Evolutionary conservation across 2,888 invertebrate species (phyloP), one percentile per base, ranked within the genome.

Genomic region (Diarsia rubi): DNA sequence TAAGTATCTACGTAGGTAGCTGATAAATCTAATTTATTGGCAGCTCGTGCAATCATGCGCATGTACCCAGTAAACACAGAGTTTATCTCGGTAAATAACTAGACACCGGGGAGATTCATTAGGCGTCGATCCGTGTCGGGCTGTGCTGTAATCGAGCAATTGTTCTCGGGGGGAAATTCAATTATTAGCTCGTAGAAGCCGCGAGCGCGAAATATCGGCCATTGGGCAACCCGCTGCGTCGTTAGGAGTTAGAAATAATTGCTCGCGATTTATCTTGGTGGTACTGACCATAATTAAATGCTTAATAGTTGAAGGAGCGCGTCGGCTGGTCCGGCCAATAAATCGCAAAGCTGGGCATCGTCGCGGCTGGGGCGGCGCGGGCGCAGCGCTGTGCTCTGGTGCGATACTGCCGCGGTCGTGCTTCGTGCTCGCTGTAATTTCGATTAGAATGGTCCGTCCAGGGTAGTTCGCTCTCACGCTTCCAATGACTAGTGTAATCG

Each of bases 101-200:
- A 95, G 95, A 95, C 96, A 95, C 94, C 92, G 90, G 88, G 91
- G 93, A 96, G 96, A 96, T 96, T 96, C 96, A 96, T 96, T 96
- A 96, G 94, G 94, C 95, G 94, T 95, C 95, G 95, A 94, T 95
- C 94, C 93, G 93, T 93, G 95, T 94, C 93, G 93, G 91, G 91
- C 91, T 91, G 90, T 92, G 92, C 93, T 93, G 94, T 96, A 96
- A 95, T 96, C 95, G 95, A 93, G 95, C 96, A 95, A 96, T 96
- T 96, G 96, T 96, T 96, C 96, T 94, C 91, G 85, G 87, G 86
- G 68, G 93, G 95, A 96, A 96, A 96, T 95, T 95, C 95, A 96
- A 96, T 96, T 96, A 95, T 95, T 94, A 92, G 89, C 89, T 91
- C 88, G 90, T 89, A 85, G 90, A 89, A 92, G 92, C 91, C 89